These are phyloP conservation scores for Pristionchus mayeri DNA, from an alignment of 2,888 invertebrate species.

Conservation along the genomic window DNA sequence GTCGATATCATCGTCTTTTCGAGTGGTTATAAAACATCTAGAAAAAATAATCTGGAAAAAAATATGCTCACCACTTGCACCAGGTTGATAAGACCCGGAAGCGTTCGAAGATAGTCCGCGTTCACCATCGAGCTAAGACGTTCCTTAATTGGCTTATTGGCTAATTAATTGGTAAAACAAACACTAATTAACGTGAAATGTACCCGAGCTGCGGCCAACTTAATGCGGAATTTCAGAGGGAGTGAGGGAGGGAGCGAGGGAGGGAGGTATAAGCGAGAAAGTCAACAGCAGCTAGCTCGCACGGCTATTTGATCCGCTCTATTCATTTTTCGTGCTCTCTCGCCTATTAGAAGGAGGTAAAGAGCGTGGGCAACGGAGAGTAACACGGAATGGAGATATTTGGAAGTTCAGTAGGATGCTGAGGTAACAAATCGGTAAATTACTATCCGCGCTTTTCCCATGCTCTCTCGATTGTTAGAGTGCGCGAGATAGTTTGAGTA, in stretches of 20 bases:
- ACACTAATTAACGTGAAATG: no score
- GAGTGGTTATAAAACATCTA: no score
- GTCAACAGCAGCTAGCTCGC: background rate
- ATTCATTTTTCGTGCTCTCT: background rate
- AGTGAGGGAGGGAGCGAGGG: background rate
- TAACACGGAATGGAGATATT: no score
- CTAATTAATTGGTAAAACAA: background rate
- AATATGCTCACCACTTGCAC: slow-evolving; percentile 39
- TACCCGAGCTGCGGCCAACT: no score
- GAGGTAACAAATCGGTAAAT: no score
- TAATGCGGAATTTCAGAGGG: no score
- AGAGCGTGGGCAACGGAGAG: background rate
- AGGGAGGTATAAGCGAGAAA: background rate
- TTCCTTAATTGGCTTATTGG: background rate
- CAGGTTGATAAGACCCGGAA: slow-evolving; percentile 31
- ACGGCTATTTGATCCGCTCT: slow-evolving; percentile 5
- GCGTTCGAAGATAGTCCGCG: background rate
- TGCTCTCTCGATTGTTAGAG: no score
- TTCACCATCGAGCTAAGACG: slow-evolving; percentile 20
- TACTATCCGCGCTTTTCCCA: no score
- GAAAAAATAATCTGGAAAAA: background rate
- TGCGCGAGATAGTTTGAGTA: no score
- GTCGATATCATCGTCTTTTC: no score
- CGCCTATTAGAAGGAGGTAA: background rate
- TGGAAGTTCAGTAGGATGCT: no score